Evolutionary conservation across 2,113 vertebrate genomes (phyloP).

Genomic region (Notothenia rossii): DNA sequence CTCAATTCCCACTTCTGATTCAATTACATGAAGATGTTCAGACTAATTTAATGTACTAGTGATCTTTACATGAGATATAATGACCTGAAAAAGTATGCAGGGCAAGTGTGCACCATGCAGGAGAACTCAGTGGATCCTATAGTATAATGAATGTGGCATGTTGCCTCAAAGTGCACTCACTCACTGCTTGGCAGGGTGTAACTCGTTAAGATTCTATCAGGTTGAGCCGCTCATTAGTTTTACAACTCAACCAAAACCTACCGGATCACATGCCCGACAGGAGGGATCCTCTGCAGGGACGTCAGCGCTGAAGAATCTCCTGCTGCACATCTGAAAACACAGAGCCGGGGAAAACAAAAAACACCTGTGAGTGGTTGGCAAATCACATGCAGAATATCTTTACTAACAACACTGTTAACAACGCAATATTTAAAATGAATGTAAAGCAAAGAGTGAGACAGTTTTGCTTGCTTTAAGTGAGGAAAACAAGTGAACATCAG

Average conservation of each 20-base stretch:
- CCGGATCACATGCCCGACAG: constrained; percentile 10
- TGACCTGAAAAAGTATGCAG: neutral
- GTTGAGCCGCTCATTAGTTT: constrained; percentile 38
- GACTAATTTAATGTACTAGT: constrained; percentile 34
- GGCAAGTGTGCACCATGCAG: neutral
- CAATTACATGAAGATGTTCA: constrained; percentile 16
- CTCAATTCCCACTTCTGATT: constrained; percentile 46
- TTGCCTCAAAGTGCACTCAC: neutral
- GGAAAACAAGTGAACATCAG: neutral
- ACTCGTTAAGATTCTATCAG: constrained; percentile 29
- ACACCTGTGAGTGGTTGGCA: neutral
- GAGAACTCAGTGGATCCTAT: neutral
- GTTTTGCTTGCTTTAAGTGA: neutral
- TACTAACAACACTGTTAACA: neutral
- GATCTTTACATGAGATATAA: neutral
- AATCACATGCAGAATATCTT: neutral
- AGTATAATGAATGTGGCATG: neutral
- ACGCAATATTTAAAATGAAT: neutral
- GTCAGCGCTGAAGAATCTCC: constrained; percentile 42
- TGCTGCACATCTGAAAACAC: constrained; percentile 36
- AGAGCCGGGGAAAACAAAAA: neutral
- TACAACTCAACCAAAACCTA: constrained; percentile 36
- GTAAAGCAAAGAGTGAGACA: neutral
- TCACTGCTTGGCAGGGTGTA: constrained; percentile 31
- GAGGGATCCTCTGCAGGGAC: constrained; percentile 18